phyloP scores from a whole-genome alignment of 1,140 invertebrate genomes.

The Caenorhabditis latens region DNA sequence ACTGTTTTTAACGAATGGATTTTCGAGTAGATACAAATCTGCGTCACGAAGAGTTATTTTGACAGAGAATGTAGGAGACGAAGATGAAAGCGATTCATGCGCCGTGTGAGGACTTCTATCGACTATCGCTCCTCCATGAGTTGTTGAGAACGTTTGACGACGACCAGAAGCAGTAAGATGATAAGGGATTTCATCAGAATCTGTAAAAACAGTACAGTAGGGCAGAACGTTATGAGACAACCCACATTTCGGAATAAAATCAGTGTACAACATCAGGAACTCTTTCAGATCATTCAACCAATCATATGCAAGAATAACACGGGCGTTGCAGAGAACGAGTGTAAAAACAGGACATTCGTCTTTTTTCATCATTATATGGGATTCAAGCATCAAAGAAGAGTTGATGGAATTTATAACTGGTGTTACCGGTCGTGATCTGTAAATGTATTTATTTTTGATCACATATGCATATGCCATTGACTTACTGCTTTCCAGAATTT shows the following conservation, averaged over 20 bases:
- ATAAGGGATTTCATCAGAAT: conserved; percentile 28
- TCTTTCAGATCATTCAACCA: conserved; percentile 90
- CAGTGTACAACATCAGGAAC: conserved; percentile 82
- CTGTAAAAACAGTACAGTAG: not conserved
- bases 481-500: conserved; percentile 78
- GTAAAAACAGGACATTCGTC: conserved; percentile 81
- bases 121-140: conserved; percentile 14
- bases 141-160: conserved; percentile 18
- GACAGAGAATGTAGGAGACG: conserved; percentile 14
- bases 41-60: conserved; percentile 83
- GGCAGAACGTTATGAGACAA: not conserved
- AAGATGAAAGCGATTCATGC: not conserved
- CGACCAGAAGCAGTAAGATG: conserved; percentile 8
- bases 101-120: not conserved
- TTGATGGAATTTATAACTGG: not conserved
- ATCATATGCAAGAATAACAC: conserved; percentile 91
- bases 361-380: conserved; percentile 72
- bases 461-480: conserved; percentile 81
- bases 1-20: conserved; percentile 86
- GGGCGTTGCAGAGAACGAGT: conserved; percentile 93
- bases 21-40: conserved; percentile 92
- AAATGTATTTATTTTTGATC: conserved; percentile 82
- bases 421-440: not conserved
- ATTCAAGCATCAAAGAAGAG: conserved; percentile 68
- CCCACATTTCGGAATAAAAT: conserved; percentile 74